Evolutionary conservation across 1,140 invertebrate genomes (phyloP).

Genomic region (Bicyclus anynana): DNA sequence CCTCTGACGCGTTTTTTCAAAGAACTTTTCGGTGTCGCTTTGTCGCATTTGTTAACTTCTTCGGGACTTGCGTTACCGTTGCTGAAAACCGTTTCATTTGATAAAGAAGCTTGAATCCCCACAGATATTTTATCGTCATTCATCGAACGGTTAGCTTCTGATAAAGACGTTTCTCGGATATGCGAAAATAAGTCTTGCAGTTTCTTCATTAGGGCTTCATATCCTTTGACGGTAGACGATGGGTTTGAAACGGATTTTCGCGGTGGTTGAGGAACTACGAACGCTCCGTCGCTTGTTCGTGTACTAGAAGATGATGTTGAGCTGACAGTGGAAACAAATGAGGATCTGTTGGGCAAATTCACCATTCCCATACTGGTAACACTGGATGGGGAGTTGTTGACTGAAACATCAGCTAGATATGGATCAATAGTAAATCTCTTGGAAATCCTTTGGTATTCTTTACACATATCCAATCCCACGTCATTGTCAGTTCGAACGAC

Average conservation of each 20-base stretch:
- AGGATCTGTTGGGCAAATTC: conserved; percentile 63
- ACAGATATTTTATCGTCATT: conserved; percentile 63
- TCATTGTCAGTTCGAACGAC: conserved; percentile 70
- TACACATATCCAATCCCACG: conserved; percentile 67
- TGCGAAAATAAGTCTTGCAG: conserved; percentile 68
- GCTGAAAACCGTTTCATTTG: conserved; percentile 41
- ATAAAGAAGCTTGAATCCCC: conserved; percentile 52
- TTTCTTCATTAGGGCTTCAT: conserved; percentile 65
- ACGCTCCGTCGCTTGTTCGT: conserved; percentile 67
- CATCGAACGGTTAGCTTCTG: conserved; percentile 46
- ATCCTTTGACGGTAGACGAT: conserved; percentile 62
- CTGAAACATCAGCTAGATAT: conserved; percentile 65
- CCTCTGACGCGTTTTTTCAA: conserved; percentile 68
- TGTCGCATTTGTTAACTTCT: conserved; percentile 66
- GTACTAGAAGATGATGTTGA: conserved; percentile 65
- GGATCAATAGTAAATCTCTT: conserved; percentile 69
- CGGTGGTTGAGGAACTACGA: conserved; percentile 70
- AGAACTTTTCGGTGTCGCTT: conserved; percentile 71
- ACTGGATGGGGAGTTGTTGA: conserved; percentile 65
- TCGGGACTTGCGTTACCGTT: conserved; percentile 67
- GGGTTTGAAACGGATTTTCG: conserved; percentile 60
- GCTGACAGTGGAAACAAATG: conserved; percentile 65
- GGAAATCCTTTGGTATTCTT: conserved; percentile 70
- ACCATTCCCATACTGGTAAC: conserved; percentile 69
- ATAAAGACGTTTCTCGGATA: conserved; percentile 45